Evolutionary conservation across 1,140 invertebrate species (phyloP), one percentile per base, ranked within the genome.

Genomic region (Papilio polyxenes): DNA sequence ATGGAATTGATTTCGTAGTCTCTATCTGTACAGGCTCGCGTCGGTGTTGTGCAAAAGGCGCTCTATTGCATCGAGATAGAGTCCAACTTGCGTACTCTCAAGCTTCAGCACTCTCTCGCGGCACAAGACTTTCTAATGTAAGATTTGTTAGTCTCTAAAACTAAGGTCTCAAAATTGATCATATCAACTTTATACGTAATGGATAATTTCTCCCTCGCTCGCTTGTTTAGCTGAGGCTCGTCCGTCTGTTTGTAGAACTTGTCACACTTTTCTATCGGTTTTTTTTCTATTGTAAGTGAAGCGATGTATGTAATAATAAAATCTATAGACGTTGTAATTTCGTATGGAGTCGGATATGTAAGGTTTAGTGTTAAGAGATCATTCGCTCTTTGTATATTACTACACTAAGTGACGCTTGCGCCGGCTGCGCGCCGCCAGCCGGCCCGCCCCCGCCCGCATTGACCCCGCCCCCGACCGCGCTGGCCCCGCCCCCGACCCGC

Each of bases 181-280:
- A 94, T 94, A 94, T 94, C 92, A 94, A 92, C 88, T 91, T 91
- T 92, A 94, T 94, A 94, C 92, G 92, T 94, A 93, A 92, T 85
- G 84, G 75, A 85, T 82, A 82, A 83, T 86, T 82, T 82, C 86
- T 48, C 86, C 86, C 87, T 88, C 87, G 91, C 92, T 92, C 92
- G 92, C 91, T 93, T 92, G 89, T 83, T 85, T 90, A 90, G 88
- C 82, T 82, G 85, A 85, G 83, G 83, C 84, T 85, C 80, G 80
- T 83, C 82, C 48, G 75, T 76, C 48, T 53, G 48, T 76, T 31
- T 65, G 40, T 48, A 51, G 72, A 82, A 83, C 75, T 81, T 83
- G 79, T 20, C 80, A 51, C 76, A 40, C 85, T 91, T 90, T 90
- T 90, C 88, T 89, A 87, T 88, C 86, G 82, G 82, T 79, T 90